Evolutionary conservation across 2,113 vertebrate genomes (phyloP), one percentile per base, ranked within the genome.

Genomic region (Grus americana): DNA sequence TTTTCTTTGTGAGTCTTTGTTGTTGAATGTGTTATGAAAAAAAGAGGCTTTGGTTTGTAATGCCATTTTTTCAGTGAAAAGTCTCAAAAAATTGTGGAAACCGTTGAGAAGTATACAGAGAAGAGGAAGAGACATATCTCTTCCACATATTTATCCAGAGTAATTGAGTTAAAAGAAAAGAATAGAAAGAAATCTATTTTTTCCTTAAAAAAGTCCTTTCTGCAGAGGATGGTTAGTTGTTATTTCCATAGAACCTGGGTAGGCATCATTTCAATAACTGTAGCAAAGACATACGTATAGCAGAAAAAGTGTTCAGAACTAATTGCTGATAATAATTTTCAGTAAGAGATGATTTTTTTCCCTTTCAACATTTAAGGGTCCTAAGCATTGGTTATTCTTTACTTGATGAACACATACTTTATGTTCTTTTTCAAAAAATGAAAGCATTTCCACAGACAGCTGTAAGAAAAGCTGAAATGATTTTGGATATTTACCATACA

Each of bases 1-100:
- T 97, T 97, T 62, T 62, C n/a, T 84, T 96, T 93, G 30, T 1
- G 1, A 75, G 71, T 85, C 90, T 96, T 88, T 55, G 38, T 61
- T 95, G 63, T 24, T 92, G 84, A 90, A 94, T 82, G 71, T 54
- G 8, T 89, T 76, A 66, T 5, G 10, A 81, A 67, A 84, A 73
- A 22, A 23, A 92, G 79, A 70, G 47, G 59, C 50, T 95, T 96
- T n/a, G 34, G 55, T 44, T 50, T 47, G 70, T 58, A 79, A 81
- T 76, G 36, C 5, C 10, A 17, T 67, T 86, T 85, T 81, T 72
- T 49, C n/a, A 63, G 14, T 11, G 42, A 66, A 93, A 80, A 79
- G 23, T 75, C 44, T 61, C 15, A 76, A 86, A 83, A 88, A 87
- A n/a, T 7, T 50, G 30, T 46, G 36, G 32, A 94, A 91, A 72